phyloP scores from a whole-genome alignment of 2,888 invertebrate species.

The Agonopterix subpropinquella region DNA sequence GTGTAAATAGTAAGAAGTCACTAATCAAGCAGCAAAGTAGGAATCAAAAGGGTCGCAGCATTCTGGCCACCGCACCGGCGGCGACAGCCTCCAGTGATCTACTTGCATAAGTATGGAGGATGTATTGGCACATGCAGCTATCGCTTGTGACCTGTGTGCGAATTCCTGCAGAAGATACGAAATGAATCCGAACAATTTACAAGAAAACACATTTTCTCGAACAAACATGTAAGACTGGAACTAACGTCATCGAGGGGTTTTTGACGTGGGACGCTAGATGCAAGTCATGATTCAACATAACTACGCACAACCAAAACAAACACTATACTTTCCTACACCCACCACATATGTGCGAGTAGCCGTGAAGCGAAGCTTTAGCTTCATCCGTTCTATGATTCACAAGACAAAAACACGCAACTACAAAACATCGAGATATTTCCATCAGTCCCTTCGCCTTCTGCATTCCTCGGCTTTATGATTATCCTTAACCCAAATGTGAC shows the following conservation, averaged over 20 bases:
- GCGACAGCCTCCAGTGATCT: too few relatives aligned
- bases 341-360: not conserved
- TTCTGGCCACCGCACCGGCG: too few relatives aligned
- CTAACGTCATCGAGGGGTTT: not conserved
- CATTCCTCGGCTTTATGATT: constrained; percentile 32
- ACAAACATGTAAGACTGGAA: not conserved
- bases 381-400: constrained; percentile 3
- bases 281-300: constrained; percentile 2
- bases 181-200: too few relatives aligned
- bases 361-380: not conserved
- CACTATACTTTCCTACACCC: constrained; percentile 1
- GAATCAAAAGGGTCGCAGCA: too few relatives aligned
- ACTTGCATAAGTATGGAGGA: too few relatives aligned
- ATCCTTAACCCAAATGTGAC: constrained; percentile 66
- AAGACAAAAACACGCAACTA: not conserved
- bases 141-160: too few relatives aligned
- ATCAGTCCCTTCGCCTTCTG: constrained; percentile 24
- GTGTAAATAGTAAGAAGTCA: too few relatives aligned
- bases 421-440: constrained; percentile 22
- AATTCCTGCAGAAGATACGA: too few relatives aligned
- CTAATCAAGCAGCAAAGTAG: too few relatives aligned
- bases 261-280: not conserved
- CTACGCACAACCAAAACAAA: constrained; percentile 7
- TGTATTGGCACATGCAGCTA: too few relatives aligned
- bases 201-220: too few relatives aligned